Evolutionary conservation across 2,888 invertebrate genomes (phyloP).

Genomic region (Chironomus tentans): DNA sequence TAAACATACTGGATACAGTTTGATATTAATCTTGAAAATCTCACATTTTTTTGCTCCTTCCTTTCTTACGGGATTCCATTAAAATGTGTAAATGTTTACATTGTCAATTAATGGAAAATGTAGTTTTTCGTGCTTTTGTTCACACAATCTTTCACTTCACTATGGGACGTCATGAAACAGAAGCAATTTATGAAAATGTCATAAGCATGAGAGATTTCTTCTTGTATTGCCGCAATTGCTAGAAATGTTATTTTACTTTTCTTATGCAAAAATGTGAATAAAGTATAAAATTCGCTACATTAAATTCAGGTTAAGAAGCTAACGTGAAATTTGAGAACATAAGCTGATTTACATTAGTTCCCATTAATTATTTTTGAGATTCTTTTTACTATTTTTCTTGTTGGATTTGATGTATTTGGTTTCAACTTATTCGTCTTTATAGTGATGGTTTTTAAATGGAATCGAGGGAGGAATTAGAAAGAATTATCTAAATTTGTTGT

Average conservation of each 20-base stretch:
- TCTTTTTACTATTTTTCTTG: too few relatives aligned
- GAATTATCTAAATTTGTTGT: too few relatives aligned
- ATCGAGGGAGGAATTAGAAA: too few relatives aligned
- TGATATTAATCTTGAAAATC: background rate
- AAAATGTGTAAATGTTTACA: constrained; percentile 11
- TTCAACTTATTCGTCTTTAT: too few relatives aligned
- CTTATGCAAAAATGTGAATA: background rate
- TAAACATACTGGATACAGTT: background rate
- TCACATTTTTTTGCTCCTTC: background rate
- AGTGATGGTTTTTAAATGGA: too few relatives aligned
- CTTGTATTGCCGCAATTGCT: background rate
- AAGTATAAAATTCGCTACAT: too few relatives aligned
- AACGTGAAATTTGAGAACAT: too few relatives aligned
- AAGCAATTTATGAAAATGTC: constrained; percentile 18
- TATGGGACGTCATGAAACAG: background rate
- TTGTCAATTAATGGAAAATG: background rate
- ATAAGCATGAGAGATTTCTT: background rate
- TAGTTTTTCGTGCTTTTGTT: background rate
- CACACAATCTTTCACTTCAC: background rate
- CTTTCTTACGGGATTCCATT: background rate
- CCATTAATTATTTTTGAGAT: too few relatives aligned
- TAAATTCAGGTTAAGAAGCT: too few relatives aligned
- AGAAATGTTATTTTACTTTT: background rate
- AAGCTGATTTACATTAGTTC: too few relatives aligned
- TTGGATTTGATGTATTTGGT: too few relatives aligned